These are phyloP conservation scores for Napeogenes inachia DNA, from an alignment of 2,888 invertebrate genomes.

Conservation along the genomic window DNA sequence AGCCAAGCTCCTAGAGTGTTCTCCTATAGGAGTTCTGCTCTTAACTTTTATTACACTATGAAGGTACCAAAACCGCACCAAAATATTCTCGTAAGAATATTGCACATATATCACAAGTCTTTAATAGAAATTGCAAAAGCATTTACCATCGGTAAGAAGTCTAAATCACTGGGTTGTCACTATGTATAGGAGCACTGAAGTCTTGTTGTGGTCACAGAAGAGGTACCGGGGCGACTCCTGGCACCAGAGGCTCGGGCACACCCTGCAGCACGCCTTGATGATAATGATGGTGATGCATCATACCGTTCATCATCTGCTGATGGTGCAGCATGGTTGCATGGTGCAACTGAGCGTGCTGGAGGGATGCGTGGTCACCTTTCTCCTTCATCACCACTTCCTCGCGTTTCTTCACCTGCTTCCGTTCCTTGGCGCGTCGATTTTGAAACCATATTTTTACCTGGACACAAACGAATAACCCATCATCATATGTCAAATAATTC, in stretches of 20 bases:
- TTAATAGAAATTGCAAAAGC: constrained; percentile 30
- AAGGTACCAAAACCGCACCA: constrained; percentile 25
- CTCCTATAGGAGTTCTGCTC: constrained; percentile 19
- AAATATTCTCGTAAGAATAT: constrained; percentile 51
- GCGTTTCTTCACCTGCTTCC: constrained; percentile 91
- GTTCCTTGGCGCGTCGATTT: constrained; percentile 94
- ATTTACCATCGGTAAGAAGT: constrained; percentile 21
- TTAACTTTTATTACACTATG: constrained; percentile 21
- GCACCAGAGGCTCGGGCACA: constrained; percentile 69
- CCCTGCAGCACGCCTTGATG: constrained; percentile 74
- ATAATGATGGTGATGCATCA: constrained; percentile 74
- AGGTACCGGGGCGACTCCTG: constrained; percentile 69
- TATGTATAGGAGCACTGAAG: constrained; percentile 40
- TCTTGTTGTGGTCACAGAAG: constrained; percentile 71
- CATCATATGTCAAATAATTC: too few species aligned
- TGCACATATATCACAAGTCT: constrained; percentile 63
- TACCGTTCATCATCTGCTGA: constrained; percentile 75
- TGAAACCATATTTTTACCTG: constrained; percentile 91
- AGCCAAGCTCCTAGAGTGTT: constrained; percentile 25
- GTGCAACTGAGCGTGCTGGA: constrained; percentile 73
- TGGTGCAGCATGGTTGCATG: constrained; percentile 75
- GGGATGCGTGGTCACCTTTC: constrained; percentile 72
- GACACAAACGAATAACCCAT: constrained; percentile 19
- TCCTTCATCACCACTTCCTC: constrained; percentile 83
- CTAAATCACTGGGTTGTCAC: constrained; percentile 30